Base-by-base conservation (phyloP, 92 coral and sea anemone species). In the Paragorgia papillata region DNA sequence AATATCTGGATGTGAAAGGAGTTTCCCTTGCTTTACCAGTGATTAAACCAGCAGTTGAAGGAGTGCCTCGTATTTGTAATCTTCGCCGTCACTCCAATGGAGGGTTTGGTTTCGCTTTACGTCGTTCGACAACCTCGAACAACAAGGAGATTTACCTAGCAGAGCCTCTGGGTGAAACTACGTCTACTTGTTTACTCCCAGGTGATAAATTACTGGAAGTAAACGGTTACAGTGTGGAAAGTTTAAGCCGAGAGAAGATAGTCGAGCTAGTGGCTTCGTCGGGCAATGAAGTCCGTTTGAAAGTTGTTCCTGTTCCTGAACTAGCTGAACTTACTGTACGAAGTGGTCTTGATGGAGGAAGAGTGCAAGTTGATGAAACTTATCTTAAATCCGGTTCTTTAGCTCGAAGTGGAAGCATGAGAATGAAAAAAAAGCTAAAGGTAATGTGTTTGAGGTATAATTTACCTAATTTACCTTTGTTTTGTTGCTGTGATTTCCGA, bases 141-240 rank as follows among this genome's bases (percentile, higher is more conserved):
- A 80, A 81, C 57, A 84, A 88, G 80, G 83, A 87, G 33, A 91
- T 94, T 17, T 91, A 91, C 63, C 85, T 94, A 82, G 91, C 89
- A 21, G 98, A 94, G 58, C 98, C 98, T 0, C 91, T 94, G 7
- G 97, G 97, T 2, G 82, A 89, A 0, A 85, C 85, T 64, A 83
- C 88, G 39, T 86, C 73, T 0, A 74, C 80, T 3, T 91, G 97
- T 12, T 46, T 94, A 21, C 81, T 94, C 4, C 98, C 98, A 24
- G 98, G 98, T 25, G 98, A 94, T 78, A 89, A 92, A 5, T 77
- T 94, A 7, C 87, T 94, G 28, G 97, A 94, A 85, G 98, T 94
- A 15, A 94, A 94, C 74, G 98, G 98, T 27, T 75, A 76, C 6
- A 86, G 86, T 68, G 97, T 94, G 1, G 98, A 91, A 62, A 85